These are phyloP conservation scores for Dasypus novemcinctus DNA, from an alignment of 2,113 vertebrate genomes.

Conservation along the genomic window DNA sequence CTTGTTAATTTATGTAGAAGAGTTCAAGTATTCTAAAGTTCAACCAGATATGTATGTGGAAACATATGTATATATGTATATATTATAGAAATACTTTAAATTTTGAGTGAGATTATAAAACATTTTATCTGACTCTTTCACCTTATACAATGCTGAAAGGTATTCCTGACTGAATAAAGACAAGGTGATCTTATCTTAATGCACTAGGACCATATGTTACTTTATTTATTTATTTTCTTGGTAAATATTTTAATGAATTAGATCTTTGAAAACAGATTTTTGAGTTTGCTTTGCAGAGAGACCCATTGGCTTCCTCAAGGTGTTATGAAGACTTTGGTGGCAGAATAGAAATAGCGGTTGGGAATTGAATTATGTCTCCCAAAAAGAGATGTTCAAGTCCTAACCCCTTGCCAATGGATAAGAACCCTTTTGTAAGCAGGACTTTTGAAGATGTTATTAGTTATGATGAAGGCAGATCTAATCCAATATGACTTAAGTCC, in stretches of 20 bases:
- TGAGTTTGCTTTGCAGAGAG: constrained; percentile 20
- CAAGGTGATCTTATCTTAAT: neutral
- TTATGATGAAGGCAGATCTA: too few relatives aligned
- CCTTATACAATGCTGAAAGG: neutral
- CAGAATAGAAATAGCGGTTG: neutral
- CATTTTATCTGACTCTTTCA: constrained; percentile 17
- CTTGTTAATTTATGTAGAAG: neutral
- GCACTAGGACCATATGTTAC: rapidly evolving
- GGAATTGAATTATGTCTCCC: too few relatives aligned
- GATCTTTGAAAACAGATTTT: neutral
- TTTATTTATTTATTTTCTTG: neutral
- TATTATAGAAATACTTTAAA: neutral
- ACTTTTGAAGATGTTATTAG: too few relatives aligned
- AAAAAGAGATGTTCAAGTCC: too few relatives aligned
- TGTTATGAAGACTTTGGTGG: neutral
- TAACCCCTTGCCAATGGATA: too few relatives aligned
- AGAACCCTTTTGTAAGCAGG: too few relatives aligned
- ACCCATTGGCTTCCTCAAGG: neutral
- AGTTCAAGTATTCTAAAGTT: neutral
- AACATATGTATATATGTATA: neutral
- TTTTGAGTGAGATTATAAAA: neutral
- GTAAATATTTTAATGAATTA: neutral
- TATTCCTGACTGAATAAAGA: neutral
- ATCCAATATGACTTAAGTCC: too few relatives aligned
- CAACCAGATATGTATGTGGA: neutral